Conservation (phyloP, 2,113 vertebrate species). For the Scytalopus superciliaris region DNA sequence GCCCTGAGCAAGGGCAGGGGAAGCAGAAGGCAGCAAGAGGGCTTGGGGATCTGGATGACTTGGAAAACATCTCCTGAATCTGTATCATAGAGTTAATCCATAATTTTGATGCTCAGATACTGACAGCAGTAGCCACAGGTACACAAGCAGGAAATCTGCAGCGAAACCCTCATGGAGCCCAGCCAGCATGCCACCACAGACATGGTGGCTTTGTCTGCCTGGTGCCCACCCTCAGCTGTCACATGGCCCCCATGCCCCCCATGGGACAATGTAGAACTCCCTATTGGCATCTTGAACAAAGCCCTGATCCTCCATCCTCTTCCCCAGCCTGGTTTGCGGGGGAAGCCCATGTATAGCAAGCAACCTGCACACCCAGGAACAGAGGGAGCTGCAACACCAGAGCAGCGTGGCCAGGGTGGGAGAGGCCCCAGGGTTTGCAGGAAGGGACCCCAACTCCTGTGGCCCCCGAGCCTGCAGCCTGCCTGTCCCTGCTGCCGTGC, state of each 20-base stretch:
- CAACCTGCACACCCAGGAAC: rapidly evolving
- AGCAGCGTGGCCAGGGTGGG: rapidly evolving
- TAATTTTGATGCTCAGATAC: neutral
- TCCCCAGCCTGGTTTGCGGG: neutral
- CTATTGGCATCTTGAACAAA: rapidly evolving
- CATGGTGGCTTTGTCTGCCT: neutral
- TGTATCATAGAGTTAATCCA: neutral
- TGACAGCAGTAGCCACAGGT: neutral
- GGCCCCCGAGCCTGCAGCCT: neutral
- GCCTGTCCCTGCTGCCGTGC: neutral
- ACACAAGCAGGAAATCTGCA: neutral
- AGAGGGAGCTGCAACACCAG: rapidly evolving
- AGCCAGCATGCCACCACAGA: neutral
- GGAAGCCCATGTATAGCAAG: rapidly evolving
- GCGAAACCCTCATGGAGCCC: rapidly evolving
- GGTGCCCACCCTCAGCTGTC: neutral
- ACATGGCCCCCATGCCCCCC: rapidly evolving
- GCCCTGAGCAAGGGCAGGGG: neutral
- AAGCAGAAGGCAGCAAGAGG: neutral
- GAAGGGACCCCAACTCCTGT: rapidly evolving
- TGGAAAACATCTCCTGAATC: neutral
- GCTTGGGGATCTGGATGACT: neutral
- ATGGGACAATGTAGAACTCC: neutral
- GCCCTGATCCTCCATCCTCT: neutral
- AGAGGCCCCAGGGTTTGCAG: neutral